Evolutionary conservation across 2,797 vertebrate species (phyloP), one percentile per base, ranked within the genome.

Genomic region (Saxicola maurus): DNA sequence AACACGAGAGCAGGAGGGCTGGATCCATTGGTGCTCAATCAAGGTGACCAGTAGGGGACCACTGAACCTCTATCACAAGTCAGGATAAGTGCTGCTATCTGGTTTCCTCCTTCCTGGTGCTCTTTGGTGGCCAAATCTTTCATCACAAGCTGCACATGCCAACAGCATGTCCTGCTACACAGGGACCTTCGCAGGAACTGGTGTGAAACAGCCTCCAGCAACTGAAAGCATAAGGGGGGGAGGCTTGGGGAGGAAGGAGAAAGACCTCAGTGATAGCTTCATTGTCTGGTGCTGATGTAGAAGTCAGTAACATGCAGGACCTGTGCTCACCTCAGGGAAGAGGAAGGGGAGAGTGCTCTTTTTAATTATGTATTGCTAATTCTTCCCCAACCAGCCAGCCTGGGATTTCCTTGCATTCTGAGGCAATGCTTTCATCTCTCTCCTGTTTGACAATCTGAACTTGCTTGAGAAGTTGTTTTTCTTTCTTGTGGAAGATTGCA

Each of bases 341-440:
- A 87, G 87, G 89, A 92, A 94, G 76, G 62, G 73, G 60, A 91
- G 76, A 81, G 30, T 59, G 37, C 48, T 80, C 57, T 90, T 92
- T 89, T 69, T 19, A 92, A 92, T 92, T 82, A 84, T 5, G 10
- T 72, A 45, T 85, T 89, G 84, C 68, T 92, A 56, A 91, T 92
- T 92, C 78, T 85, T 80, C 88, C 51, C 76, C 76, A 84, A 79
- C 65, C 75, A 71, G 67, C 57, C 72, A 86, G 72, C 82, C 79
- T 80, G 90, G 75, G 84, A 82, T 91, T 91, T 92, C 88, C 86
- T 67, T 80, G 72, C 72, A 42, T 94, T 95, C 81, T 91, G 81
- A 88, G 66, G 86, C 68, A 74, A 21, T 65, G 59, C 88, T 91
- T 94, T 94, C 68, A 92, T 94, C 72, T 72, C 16, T 65, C 90